Percentiles rank a stretch among this genome's conserved stretches.
These are phyloP conservation scores for Squalus acanthias DNA, from an alignment of 2,797 vertebrate genomes.

Conservation along the genomic window DNA sequence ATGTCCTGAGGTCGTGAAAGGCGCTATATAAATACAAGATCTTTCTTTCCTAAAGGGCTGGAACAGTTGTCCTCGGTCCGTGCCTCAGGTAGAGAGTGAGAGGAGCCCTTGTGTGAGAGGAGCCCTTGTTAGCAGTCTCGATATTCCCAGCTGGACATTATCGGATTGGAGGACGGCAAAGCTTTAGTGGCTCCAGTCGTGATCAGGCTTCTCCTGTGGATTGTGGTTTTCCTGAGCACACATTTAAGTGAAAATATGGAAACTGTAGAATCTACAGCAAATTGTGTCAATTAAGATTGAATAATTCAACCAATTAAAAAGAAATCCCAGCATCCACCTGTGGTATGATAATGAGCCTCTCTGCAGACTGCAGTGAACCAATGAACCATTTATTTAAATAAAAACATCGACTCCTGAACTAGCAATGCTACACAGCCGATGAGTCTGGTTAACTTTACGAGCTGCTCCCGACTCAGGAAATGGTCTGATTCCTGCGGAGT, in stretches of 20 bases:
- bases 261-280: too few relatives aligned
- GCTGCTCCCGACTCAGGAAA: not conserved
- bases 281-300: not conserved
- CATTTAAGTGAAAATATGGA: not conserved
- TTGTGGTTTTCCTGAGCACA: not conserved
- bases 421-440: too few relatives aligned
- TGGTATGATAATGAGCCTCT: not conserved
- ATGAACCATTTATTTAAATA: not conserved
- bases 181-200: not conserved
- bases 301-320: conserved; percentile 14
- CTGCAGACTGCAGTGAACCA: not conserved
- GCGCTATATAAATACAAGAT: not conserved
- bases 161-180: not conserved
- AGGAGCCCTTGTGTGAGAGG: not conserved
- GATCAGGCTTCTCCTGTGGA: not conserved
- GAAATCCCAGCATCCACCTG: not conserved
- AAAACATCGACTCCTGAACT: not conserved
- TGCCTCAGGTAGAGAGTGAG: not conserved
- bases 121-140: not conserved
- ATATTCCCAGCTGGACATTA: not conserved
- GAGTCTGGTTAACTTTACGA: not conserved
- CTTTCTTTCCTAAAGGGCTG: too few relatives aligned
- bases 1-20: not conserved
- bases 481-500: not conserved
- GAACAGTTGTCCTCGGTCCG: not conserved